Base-by-base conservation (phyloP, 2,797 vertebrate species). In the Cottoperca gobio region DNA sequence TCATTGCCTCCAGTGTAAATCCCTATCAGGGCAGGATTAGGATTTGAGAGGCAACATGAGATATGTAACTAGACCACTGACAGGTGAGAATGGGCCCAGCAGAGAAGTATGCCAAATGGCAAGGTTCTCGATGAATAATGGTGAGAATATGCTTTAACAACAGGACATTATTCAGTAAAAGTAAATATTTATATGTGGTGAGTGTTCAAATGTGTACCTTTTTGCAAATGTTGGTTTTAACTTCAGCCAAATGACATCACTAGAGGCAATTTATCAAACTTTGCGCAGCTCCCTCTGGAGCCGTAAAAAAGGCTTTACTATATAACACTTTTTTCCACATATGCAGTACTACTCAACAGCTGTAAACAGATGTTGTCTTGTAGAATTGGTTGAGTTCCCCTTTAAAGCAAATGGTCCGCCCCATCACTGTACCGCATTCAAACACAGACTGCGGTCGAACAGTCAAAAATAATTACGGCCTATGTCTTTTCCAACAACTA, bases 1-100 rank as follows among this genome's bases (percentile, higher is more conserved):
- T 90, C 73, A 86, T 53, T 63, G 6, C 71, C 53, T 67, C 33
- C 50, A 9, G 65, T 78, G 79, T 77, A 81, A 85, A 84, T 88
- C 81, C 64, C 63, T 63, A 79, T 76, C 76, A 59, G 53, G 35
- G 23, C 23, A 57, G 70, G 75, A 87, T 86, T 80, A 81, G 79
- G 71, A 64, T 62, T 70, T 42, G 48, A 76, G 57, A 66, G 66
- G 50, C 57, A 55, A 63, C 57, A 67, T 84, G 66, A 78, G 52
- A 78, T 76, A 86, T 87, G 58, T 70, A 73, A 75, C 24, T 13
- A 66, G 53, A 67, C 48, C 26, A 42, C 58, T 62, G 79, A 73
- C 72, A 46, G 66, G 53, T 48, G 63, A 76, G 58, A 45, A 23
- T 71, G 31, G 23, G 53, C 46, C 42, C 9, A 31, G 68, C 62